Evolutionary conservation across 2,113 vertebrate genomes (phyloP).

Genomic region (Balaeniceps rex): DNA sequence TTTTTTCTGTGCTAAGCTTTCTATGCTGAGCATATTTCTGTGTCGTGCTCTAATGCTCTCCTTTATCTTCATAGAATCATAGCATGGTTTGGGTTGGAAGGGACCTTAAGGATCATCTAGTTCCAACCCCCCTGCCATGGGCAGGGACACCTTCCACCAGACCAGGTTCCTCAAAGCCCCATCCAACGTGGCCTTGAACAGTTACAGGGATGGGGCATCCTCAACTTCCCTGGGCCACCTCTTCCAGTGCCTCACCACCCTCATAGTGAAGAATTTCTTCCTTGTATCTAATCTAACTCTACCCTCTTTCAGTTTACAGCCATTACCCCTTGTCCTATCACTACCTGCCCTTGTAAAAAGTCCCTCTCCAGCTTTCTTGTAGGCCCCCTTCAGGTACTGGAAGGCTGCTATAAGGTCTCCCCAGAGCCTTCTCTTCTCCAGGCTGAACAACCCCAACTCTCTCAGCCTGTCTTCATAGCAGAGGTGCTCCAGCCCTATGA

Average conservation of each 20-base stretch:
- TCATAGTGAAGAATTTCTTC: too few species aligned
- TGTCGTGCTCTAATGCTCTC: neutral
- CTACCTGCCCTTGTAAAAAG: too few species aligned
- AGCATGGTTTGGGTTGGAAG: neutral
- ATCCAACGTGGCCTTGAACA: neutral
- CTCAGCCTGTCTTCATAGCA: neutral
- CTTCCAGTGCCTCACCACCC: too few species aligned
- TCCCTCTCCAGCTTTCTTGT: neutral
- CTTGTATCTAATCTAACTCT: too few species aligned
- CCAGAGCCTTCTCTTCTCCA: neutral
- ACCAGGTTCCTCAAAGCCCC: neutral
- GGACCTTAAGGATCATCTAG: neutral
- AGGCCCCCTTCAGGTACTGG: neutral
- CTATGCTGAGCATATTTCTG: neutral
- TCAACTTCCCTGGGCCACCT: too few species aligned
- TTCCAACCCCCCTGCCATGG: neutral
- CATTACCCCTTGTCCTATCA: too few species aligned
- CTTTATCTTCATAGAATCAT: neutral
- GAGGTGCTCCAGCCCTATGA: too few species aligned
- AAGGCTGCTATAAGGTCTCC: neutral
- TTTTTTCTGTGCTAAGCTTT: neutral
- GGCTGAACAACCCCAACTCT: neutral
- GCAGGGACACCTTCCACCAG: neutral
- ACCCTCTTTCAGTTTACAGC: too few species aligned
- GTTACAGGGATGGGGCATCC: too few species aligned